phyloP scores from a whole-genome alignment of 2,888 invertebrate species.

The Stenolophus ochropezus region DNA sequence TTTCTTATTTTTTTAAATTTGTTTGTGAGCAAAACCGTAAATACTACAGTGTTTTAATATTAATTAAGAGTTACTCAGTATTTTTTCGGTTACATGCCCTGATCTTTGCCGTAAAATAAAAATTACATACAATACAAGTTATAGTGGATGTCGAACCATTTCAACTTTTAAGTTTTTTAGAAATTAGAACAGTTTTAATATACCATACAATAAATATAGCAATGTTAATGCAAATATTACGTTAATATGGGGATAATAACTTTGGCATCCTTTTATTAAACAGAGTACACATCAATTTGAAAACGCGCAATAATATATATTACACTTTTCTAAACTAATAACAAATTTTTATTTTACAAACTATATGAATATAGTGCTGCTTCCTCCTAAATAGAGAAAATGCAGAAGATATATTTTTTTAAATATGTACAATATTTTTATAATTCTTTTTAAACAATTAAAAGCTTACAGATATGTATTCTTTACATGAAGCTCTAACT shows the following conservation, averaged over 20 bases:
- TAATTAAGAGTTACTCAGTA: no score
- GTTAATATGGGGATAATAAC: not conserved
- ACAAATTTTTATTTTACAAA: not conserved
- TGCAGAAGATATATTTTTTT: not conserved
- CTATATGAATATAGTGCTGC: not conserved
- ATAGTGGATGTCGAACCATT: not conserved
- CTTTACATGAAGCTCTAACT: constrained; percentile 15
- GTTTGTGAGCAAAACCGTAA: no score
- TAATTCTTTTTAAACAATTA: not conserved
- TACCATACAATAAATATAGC: not conserved
- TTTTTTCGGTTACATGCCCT: no score
- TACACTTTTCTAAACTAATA: not conserved
- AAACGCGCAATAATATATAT: not conserved
- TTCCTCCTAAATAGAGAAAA: not conserved
- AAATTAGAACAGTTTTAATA: not conserved
- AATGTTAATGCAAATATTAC: not conserved
- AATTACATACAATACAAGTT: not conserved
- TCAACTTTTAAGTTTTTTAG: not conserved
- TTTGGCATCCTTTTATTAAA: not conserved
- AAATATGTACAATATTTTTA: not conserved
- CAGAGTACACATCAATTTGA: constrained; percentile 3
- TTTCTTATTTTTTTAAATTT: no score
- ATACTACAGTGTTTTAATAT: no score
- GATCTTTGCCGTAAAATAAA: not conserved
- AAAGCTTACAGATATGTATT: constrained; percentile 3